phyloP scores from a whole-genome alignment of 2,888 invertebrate species.

The Monochamus alternatus region DNA sequence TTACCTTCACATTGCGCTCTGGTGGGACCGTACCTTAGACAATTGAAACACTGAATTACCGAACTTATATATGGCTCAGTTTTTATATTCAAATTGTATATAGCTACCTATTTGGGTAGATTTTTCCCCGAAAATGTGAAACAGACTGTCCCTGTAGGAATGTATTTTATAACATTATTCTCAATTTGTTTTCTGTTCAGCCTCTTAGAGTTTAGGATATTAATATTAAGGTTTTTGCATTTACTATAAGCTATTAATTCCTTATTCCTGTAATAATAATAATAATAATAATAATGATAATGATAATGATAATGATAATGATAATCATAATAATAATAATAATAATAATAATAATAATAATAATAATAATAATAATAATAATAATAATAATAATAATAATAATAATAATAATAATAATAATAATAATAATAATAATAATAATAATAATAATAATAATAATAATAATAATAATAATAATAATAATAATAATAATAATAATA shows the following conservation, averaged over 20 bases:
- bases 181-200: neutral
- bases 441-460: too few relatives aligned
- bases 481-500: too few relatives aligned
- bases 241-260: neutral
- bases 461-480: too few relatives aligned
- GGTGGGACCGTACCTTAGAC: slow-evolving; percentile 2
- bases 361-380: too few relatives aligned
- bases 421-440: too few relatives aligned
- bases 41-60: neutral
- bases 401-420: too few relatives aligned
- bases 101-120: neutral
- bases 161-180: neutral
- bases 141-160: neutral
- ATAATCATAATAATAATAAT: too few relatives aligned
- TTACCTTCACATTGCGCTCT: neutral
- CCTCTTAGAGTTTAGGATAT: neutral
- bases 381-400: too few relatives aligned
- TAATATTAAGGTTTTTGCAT: neutral
- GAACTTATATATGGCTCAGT: neutral
- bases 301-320: too few relatives aligned
- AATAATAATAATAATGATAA: too few relatives aligned
- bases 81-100: neutral
- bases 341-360: too few relatives aligned
- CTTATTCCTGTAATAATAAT: neutral
- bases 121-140: neutral